Conservation (phyloP, 2,797 vertebrate species). For the Tauraco hartlaubi region DNA sequence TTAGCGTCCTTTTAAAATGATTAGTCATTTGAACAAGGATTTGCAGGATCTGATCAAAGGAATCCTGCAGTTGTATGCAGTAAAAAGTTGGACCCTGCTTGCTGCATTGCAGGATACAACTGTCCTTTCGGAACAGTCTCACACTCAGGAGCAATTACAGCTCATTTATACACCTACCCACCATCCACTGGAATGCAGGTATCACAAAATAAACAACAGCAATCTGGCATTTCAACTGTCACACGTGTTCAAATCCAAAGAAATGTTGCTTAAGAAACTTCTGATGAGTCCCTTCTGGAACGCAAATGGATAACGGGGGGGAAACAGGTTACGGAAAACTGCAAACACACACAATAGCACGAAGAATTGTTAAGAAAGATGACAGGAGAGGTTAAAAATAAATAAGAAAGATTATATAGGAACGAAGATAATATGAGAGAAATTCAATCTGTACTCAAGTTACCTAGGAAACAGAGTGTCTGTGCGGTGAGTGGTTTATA, state of each 20-base stretch:
- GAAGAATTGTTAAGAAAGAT: slow-evolving; percentile 6
- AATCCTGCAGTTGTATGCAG: not conserved
- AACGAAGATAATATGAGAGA: slow-evolving; percentile 53
- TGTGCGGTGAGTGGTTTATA: slow-evolving; percentile 3
- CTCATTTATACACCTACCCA: not conserved
- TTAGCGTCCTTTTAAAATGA: not conserved
- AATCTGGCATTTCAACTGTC: not conserved
- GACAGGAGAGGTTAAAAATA: slow-evolving; percentile 57
- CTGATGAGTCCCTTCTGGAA: not conserved
- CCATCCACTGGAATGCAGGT: not conserved
- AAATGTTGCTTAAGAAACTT: not conserved
- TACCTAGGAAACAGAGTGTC: slow-evolving; percentile 70
- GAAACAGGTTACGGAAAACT: not conserved
- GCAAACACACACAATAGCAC: not conserved
- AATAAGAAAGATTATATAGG: slow-evolving; percentile 50
- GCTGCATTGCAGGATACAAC: not conserved
- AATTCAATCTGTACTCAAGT: slow-evolving; percentile 63
- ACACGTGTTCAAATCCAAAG: not conserved
- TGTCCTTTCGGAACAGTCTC: not conserved
- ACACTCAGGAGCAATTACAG: not conserved
- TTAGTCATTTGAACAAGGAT: not conserved
- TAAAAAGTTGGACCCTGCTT: not conserved
- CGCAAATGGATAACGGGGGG: not conserved
- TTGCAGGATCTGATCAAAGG: not conserved
- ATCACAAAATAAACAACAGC: not conserved